A percentile compares a stretch with the other conserved stretches of the same genome.
phyloP scores from a whole-genome alignment of 2,888 invertebrate species.

The Gibbula magus region DNA sequence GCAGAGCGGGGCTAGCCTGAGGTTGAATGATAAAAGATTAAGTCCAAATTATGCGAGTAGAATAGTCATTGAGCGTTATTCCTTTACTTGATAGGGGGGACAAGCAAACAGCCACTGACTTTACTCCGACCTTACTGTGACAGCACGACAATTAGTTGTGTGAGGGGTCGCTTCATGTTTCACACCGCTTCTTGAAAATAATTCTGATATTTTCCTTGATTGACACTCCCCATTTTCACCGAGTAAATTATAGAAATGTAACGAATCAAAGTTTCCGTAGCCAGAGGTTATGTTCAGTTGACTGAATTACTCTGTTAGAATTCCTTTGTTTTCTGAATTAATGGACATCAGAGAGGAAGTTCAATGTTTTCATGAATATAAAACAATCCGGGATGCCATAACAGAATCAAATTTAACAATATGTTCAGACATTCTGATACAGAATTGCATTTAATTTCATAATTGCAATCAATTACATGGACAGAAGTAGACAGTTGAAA shows the following conservation, averaged over 20 bases:
- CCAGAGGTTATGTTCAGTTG: background rate
- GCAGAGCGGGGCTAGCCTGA: background rate
- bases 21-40: background rate
- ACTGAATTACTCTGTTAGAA: background rate
- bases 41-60: background rate
- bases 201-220: constrained; percentile 1
- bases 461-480: no score
- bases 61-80: background rate
- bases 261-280: background rate
- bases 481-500: no score
- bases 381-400: no score
- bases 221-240: background rate
- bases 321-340: no score
- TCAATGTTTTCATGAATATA: no score
- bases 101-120: background rate
- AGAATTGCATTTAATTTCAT: no score
- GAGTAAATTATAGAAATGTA: background rate
- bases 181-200: background rate
- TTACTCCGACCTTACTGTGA: background rate
- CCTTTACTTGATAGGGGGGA: background rate
- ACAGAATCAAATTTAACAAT: no score
- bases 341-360: no score
- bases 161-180: background rate
- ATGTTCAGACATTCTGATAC: no score
- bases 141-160: background rate